Evolutionary conservation across 2,113 vertebrate genomes (phyloP), one percentile per base, ranked within the genome.

Genomic region (Osmerus mordax): DNA sequence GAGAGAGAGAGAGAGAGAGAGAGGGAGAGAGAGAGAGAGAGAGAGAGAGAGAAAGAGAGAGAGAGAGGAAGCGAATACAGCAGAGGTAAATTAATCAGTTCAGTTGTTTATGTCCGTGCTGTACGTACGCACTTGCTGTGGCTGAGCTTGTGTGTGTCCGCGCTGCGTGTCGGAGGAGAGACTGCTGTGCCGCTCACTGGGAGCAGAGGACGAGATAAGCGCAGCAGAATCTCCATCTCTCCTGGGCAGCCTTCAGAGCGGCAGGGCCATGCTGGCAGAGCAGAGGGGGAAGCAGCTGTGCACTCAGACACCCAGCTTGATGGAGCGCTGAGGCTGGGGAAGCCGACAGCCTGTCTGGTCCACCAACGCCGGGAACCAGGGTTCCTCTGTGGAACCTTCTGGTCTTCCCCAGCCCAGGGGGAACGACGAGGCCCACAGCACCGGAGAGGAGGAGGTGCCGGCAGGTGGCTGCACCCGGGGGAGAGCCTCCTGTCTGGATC

Each of bases 331-430:
- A 76, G 55, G 62, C 70, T 63, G 59, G 59, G 52, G 76, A 70
- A 72, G 78, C 63, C 69, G 74, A 65, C 67, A 59, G 71, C 69
- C 41, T 47, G 41, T 72, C 78, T 74, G 36, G 21, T 47, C 25
- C 21, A 55, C 23, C 15, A 59, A 36, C 9, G n/a, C 67, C 67
- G 47, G 77, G 52, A 69, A 55, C 69, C 41, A 51, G 54, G 65
- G 76, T 80, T 74, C 81, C 80, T 84, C 81, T 79, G 82, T 73
- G 80, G 77, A 80, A 80, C 71, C 80, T 56, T 64, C 55, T 53
- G 67, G 67, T 28, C 67, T 55, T 60, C 52, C n/a, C 25, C 62
- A 60, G 70, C 55, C 65, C 64, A 52, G 51, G 68, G 68, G 60
- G 60, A 56, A 53, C 63, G 19, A 52, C 72, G 66, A 76, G 71